Evolutionary conservation across 2,113 vertebrate species (phyloP).

Genomic region (Acrocephalus arundinaceus): DNA sequence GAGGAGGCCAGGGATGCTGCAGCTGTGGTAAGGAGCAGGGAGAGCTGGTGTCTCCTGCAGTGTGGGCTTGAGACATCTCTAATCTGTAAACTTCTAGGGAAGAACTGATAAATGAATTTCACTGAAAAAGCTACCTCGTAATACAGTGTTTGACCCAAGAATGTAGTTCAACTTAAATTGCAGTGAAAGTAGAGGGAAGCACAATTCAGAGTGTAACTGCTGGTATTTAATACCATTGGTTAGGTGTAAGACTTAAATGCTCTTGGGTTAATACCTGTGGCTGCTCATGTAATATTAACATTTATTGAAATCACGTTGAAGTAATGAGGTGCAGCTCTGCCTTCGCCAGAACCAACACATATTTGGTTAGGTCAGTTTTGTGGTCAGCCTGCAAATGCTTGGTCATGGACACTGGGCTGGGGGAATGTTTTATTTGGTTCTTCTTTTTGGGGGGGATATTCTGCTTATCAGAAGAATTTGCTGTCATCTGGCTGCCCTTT

Average conservation of each 20-base stretch:
- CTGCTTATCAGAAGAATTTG: background rate
- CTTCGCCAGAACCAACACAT: background rate
- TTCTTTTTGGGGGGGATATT: background rate
- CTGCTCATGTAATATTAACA: background rate
- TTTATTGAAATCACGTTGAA: background rate
- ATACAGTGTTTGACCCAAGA: background rate
- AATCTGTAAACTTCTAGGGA: background rate
- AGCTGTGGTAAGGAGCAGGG: constrained; percentile 79
- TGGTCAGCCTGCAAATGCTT: background rate
- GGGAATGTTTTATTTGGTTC: background rate
- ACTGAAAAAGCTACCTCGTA: background rate
- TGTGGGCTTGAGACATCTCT: background rate
- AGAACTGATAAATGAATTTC: background rate
- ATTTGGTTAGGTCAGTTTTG: background rate
- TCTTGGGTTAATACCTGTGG: background rate
- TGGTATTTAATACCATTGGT: background rate
- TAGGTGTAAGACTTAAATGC: background rate
- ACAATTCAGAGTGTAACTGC: background rate
- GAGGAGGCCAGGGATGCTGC: constrained; percentile 90
- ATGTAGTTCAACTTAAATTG: background rate
- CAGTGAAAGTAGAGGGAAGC: background rate
- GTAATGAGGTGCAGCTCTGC: background rate
- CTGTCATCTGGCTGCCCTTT: background rate
- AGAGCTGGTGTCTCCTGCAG: background rate
- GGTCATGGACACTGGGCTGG: background rate